Conservation (phyloP, 2,888 invertebrate genomes). For the Thymelicus sylvestris region DNA sequence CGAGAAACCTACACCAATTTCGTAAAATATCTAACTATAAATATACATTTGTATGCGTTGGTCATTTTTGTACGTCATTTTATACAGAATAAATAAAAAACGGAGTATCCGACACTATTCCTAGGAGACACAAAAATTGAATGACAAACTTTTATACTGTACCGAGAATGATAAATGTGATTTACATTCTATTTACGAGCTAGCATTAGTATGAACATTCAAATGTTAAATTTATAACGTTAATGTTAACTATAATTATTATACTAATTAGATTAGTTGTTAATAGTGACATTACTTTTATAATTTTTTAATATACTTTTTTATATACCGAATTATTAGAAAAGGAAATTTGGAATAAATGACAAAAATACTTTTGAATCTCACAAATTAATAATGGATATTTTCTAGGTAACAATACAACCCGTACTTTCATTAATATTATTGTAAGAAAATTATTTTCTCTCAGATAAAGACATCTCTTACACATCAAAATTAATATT, state of each 20-base stretch:
- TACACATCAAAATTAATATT: slow-evolving; percentile 7
- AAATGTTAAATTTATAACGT: slow-evolving; percentile 49
- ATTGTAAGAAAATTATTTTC: slow-evolving; percentile 40
- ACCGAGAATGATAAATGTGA: slow-evolving; percentile 46
- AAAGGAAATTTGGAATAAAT: slow-evolving; percentile 45
- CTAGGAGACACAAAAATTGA: slow-evolving; percentile 57
- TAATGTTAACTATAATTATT: slow-evolving; percentile 53
- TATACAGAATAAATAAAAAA: slow-evolving; percentile 54
- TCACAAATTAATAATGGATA: slow-evolving; percentile 30
- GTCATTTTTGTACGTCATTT: slow-evolving; percentile 55
- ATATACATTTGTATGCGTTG: slow-evolving; percentile 70
- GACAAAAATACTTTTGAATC: slow-evolving; percentile 28
- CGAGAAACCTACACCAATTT: slow-evolving; percentile 49
- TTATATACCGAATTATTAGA: slow-evolving; percentile 48
- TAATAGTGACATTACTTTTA: slow-evolving; percentile 69
- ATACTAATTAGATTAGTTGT: slow-evolving; percentile 54
- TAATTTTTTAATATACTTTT: slow-evolving; percentile 48
- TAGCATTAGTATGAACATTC: slow-evolving; percentile 43
- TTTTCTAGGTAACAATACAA: slow-evolving; percentile 58
- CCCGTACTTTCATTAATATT: slow-evolving; percentile 60
- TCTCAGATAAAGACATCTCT: neutral
- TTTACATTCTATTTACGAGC: slow-evolving; percentile 40
- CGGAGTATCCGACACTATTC: slow-evolving; percentile 45
- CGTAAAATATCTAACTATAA: slow-evolving; percentile 62
- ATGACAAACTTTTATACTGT: slow-evolving; percentile 48